Evolutionary conservation across 2,113 vertebrate species (phyloP).

Genomic region (Bettongia penicillata): DNA sequence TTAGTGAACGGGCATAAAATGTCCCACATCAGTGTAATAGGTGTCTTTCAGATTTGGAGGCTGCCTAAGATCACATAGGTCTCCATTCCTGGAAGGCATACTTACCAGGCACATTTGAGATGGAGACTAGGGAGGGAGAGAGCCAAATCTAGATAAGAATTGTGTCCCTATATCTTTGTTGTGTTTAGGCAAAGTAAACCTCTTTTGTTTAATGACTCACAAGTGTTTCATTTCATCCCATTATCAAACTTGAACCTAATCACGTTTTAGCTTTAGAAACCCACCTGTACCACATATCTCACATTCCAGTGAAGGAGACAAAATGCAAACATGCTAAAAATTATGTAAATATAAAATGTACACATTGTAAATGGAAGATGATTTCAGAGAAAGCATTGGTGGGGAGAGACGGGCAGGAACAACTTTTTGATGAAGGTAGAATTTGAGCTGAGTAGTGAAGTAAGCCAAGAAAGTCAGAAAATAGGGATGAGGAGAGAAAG

Average conservation of each 20-base stretch:
- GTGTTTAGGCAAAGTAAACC: neutral
- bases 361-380: neutral
- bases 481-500: neutral
- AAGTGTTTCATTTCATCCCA: neutral
- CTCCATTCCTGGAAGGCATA: neutral
- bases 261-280: neutral
- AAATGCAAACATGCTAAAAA: neutral
- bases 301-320: neutral
- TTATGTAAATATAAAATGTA: neutral
- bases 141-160: neutral
- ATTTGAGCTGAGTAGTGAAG: neutral
- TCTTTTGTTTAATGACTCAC: neutral
- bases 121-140: neutral
- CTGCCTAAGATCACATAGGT: neutral
- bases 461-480: neutral
- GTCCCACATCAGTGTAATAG: neutral
- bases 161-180: neutral
- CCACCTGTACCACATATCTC: neutral
- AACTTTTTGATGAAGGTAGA: neutral
- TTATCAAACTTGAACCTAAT: neutral
- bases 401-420: neutral
- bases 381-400: neutral
- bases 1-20: neutral
- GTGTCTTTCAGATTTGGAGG: neutral
- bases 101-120: neutral